Evolutionary conservation across 2,888 invertebrate genomes (phyloP).

Genomic region (Cybosia mesomella): DNA sequence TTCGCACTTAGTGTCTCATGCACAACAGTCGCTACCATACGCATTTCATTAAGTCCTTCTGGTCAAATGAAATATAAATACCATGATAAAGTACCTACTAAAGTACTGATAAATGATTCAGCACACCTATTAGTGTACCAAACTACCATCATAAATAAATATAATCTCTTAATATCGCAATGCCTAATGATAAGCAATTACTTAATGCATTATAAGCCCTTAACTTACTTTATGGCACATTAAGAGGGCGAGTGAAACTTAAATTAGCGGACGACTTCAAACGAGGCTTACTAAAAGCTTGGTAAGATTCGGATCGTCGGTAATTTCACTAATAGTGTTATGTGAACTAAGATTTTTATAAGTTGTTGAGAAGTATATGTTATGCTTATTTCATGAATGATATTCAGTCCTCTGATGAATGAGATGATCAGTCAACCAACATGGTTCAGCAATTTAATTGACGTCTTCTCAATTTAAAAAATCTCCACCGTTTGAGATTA

Average conservation of each 20-base stretch:
- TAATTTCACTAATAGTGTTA: slow-evolving; percentile 29
- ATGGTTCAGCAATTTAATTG: too few species aligned
- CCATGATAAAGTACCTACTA: neutral
- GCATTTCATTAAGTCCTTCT: too few species aligned
- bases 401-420: neutral
- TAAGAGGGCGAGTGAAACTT: slow-evolving; percentile 27
- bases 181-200: slow-evolving; percentile 33
- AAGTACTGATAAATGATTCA: neutral
- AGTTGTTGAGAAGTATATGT: neutral
- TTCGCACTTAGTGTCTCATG: too few species aligned
- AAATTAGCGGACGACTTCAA: slow-evolving; percentile 25
- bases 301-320: slow-evolving; percentile 32
- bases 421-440: neutral
- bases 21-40: too few species aligned
- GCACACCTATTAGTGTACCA: neutral
- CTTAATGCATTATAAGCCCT: slow-evolving; percentile 39
- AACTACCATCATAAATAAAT: slow-evolving; percentile 6
- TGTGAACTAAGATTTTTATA: slow-evolving; percentile 20
- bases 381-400: neutral
- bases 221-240: slow-evolving; percentile 29
- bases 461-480: too few species aligned
- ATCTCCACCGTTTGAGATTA: neutral
- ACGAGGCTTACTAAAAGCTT: slow-evolving; percentile 37
- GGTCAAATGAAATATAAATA: neutral
- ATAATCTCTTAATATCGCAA: slow-evolving; percentile 15